phyloP scores from a whole-genome alignment of 2,888 invertebrate genomes.

The Chymomyza amoena region DNA sequence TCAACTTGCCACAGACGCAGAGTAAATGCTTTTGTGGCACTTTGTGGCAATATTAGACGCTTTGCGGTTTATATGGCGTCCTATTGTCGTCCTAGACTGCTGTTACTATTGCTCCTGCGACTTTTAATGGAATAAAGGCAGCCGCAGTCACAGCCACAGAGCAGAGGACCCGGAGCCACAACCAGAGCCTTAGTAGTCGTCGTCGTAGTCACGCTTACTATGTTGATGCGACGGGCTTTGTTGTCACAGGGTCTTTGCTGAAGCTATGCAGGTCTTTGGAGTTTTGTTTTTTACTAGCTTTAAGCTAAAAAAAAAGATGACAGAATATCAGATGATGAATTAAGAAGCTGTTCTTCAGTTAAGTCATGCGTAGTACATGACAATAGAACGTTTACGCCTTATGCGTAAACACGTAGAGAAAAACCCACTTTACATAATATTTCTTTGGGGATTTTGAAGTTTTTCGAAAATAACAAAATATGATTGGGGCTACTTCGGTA shows the following conservation, averaged over 20 bases:
- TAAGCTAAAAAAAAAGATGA: not conserved
- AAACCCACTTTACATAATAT: not conserved
- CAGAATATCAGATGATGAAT: not conserved
- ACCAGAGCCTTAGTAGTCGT: not conserved
- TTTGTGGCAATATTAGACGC: not conserved
- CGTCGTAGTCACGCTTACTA: not conserved
- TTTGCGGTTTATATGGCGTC: not conserved
- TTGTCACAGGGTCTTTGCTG: not conserved
- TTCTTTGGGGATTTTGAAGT: no score
- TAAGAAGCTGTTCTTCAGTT: not conserved
- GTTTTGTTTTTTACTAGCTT: not conserved
- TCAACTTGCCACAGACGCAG: not conserved
- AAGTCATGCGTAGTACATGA: slow-evolving; percentile 7
- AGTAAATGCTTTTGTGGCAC: not conserved
- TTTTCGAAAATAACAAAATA: no score
- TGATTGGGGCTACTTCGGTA: no score
- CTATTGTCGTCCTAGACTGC: not conserved
- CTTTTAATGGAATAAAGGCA: not conserved
- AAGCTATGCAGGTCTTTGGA: not conserved
- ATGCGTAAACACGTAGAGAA: slow-evolving; percentile 10
- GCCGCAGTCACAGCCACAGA: not conserved
- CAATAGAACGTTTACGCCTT: slow-evolving; percentile 15
- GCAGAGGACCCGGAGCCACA: not conserved
- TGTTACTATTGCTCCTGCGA: not conserved
- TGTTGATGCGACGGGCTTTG: not conserved